Base-by-base conservation (phyloP, 2,113 vertebrate species). In the Myotis lucifugus region DNA sequence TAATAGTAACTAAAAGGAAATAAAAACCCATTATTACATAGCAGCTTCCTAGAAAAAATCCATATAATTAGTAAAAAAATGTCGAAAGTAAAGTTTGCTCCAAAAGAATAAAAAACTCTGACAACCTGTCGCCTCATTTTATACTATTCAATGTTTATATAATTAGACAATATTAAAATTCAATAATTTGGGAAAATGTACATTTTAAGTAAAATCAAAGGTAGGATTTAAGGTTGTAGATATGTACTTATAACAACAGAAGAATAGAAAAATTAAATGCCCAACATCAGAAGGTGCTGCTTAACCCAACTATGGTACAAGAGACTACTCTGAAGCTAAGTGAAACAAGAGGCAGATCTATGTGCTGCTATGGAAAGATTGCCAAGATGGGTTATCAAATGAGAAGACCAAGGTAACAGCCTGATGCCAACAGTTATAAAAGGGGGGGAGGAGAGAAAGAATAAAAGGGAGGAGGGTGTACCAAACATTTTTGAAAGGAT, bases 151-250 rank as follows among this genome's bases (percentile, higher is more conserved):
- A 54, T 5, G 25, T 88, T 87, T 85, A 79, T 34, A 82, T 37
- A 94, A 54, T 52, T 3, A 76, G 73, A 73, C 50, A 70, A 77
- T 8, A 82, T 90, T 87, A 94, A 73, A 88, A 94, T 89, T 84
- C 54, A 81, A 11, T 84, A 77, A 93, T 67, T 67, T 78, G 34
- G 77, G 64, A n/a, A 88, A 95, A 85, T n/a, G 19, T n/a, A 19
- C 59, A 94, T 95, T 85, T 94, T 91, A 94, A 50, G n/a, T 79
- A 48, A 91, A 94, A 92, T 87, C 34, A 91, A 90, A 66, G 18
- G 46, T 34, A 82, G 32, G 56, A 95, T 66, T 88, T 77, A 61
- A 96, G 56, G 34, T 87, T 84, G 70, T 46, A 70, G 25, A 52
- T 29, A 88, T 25, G n/a, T 74, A 78, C 34, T 61, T 52, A 11